These are phyloP conservation scores for Chrysemys picta DNA, from an alignment of 2,113 vertebrate genomes.

Conservation along the genomic window DNA sequence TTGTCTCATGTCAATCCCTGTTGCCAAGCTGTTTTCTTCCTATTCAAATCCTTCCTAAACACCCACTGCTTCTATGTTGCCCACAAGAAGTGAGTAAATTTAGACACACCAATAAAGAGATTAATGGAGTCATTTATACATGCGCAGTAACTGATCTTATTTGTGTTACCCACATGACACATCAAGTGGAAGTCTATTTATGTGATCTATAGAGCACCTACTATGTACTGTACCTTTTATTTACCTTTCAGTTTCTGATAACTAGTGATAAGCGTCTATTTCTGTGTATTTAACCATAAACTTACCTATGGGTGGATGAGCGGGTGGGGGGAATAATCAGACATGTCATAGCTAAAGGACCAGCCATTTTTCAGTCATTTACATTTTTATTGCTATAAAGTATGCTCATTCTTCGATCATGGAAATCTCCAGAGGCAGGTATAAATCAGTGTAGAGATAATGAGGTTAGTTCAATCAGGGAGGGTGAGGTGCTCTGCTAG, in stretches of 20 bases:
- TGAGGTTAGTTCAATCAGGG: too few species aligned
- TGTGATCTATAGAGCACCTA: background rate
- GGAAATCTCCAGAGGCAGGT: too few species aligned
- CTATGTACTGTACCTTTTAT: background rate
- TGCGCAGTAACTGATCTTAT: background rate
- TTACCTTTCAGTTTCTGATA: background rate
- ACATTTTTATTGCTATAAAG: background rate
- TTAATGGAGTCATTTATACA: background rate
- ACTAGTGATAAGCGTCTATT: background rate
- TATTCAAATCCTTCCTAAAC: background rate
- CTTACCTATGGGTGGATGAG: background rate
- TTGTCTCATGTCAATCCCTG: background rate
- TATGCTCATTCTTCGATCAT: background rate
- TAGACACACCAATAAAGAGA: background rate
- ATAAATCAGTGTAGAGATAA: too few species aligned
- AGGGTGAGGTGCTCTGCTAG: too few species aligned
- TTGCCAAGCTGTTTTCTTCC: background rate
- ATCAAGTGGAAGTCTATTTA: background rate
- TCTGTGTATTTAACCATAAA: background rate
- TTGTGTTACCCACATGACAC: background rate
- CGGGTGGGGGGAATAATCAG: background rate
- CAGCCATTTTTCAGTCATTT: background rate
- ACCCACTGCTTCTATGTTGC: background rate
- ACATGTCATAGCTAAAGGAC: background rate
- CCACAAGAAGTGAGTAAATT: background rate